Percentiles rank a stretch among this genome's conserved stretches.
Evolutionary conservation across 2,113 vertebrate genomes (phyloP).

Genomic region (Gymnarchus niloticus): DNA sequence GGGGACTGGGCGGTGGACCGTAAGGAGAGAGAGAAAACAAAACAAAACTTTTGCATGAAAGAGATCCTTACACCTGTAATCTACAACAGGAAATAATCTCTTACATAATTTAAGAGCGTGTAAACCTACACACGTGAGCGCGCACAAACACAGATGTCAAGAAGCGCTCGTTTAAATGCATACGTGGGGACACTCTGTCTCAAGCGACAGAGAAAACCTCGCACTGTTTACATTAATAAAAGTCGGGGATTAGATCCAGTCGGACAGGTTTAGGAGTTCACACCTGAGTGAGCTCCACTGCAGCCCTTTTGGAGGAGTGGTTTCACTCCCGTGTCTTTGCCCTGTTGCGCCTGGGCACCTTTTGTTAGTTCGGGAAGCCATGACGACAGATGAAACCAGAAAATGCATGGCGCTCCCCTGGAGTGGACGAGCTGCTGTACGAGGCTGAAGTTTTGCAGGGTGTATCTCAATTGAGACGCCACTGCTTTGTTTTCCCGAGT

Average conservation of each 20-base stretch:
- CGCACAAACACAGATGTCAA: no score
- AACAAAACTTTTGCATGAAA: no score
- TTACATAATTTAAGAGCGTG: neutral
- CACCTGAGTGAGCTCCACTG: neutral
- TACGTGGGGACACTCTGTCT: neutral
- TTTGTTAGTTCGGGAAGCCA: neutral
- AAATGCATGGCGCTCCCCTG: neutral
- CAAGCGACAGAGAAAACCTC: no score
- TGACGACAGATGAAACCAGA: neutral
- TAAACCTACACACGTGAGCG: neutral
- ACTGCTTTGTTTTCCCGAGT: no score
- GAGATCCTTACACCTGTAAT: neutral
- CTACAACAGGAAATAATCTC: neutral
- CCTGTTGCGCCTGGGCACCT: neutral
- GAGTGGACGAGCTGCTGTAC: neutral
- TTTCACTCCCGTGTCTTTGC: neutral
- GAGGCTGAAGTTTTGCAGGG: neutral
- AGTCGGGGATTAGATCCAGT: constrained; percentile 5
- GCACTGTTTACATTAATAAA: neutral
- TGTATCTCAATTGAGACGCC: no score
- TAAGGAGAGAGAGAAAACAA: no score
- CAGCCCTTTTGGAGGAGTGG: neutral
- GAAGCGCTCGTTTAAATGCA: no score
- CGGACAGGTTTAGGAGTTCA: constrained; percentile 10
- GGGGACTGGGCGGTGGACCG: no score